Conservation (phyloP, 2,797 vertebrate genomes). For the Crocodylus rhombifer region DNA sequence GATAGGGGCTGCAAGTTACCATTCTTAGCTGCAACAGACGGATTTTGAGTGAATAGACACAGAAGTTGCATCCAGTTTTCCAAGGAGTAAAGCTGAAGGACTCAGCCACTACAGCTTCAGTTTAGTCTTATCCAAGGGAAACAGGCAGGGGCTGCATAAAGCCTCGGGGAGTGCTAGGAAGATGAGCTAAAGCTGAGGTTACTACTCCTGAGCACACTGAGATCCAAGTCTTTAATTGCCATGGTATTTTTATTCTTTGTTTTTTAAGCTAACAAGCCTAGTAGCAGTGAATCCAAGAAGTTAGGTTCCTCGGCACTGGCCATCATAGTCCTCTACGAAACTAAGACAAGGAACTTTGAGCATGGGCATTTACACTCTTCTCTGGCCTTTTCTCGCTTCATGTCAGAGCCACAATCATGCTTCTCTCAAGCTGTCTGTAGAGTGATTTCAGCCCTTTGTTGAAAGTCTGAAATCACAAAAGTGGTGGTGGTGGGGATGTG, state of each 20-base stretch:
- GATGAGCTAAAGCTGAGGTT: rapidly evolving
- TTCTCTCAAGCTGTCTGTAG: neutral
- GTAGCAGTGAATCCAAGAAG: neutral
- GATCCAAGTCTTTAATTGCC: neutral
- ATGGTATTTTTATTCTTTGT: neutral
- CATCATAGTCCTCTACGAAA: too few species aligned
- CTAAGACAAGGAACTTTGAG: neutral
- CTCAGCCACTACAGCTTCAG: too few species aligned
- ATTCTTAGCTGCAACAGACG: too few species aligned
- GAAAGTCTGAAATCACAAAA: neutral
- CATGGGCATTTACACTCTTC: neutral
- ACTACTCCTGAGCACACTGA: rapidly evolving
- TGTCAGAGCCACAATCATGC: neutral
- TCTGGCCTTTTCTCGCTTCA: neutral
- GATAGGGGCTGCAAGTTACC: too few species aligned
- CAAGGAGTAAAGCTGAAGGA: too few species aligned
- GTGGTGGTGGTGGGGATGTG: rapidly evolving
- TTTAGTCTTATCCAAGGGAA: too few species aligned
- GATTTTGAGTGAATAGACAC: neutral
- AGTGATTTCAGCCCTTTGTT: neutral
- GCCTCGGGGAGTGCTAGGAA: neutral
- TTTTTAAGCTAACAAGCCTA: neutral
- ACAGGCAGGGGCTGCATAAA: neutral
- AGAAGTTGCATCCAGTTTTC: neutral
- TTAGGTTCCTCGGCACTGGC: rapidly evolving